Base-by-base conservation (phyloP, 2,888 invertebrate genomes). In the Chrysina gloriosa region DNA sequence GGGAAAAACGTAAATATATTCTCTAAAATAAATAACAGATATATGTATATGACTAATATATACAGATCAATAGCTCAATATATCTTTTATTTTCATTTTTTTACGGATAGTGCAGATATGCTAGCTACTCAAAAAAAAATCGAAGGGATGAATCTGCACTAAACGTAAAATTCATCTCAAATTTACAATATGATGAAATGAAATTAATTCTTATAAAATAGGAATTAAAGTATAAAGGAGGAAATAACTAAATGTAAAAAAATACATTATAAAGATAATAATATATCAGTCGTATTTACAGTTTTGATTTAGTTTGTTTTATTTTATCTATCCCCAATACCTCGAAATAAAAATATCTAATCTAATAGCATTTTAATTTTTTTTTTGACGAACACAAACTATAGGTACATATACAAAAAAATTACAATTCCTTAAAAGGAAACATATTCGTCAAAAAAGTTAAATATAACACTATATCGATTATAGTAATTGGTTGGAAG, bases 11-110 rank as follows among this genome's bases (percentile, higher is more conserved):
- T 45, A 45, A 31, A 31, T 11, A 50, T 25, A 42, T 61, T 42
- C 29, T 61, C 42, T 61, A 61, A 61, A 61, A 61, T 61, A 61
- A 61, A 61, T 61, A 61, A 61, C 39, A 61, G 21, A 21, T 58
- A 58, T 61, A 65, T 39, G 21, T 11, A 47, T 50, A 50, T 36
- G 16, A 42, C 19, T 42, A 39, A 39, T 50, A 50, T 65, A 65
- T 65, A 50, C 50, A 50, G 16, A 52, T 50, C 39, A 65, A 52
- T 48, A 11, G n/a, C 29, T 39, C 21, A 25, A 23, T 27, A 21
- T 25, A 11, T 56, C 47, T 29, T 29, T 31, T 63, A n/a, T 47
- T 47, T 63, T 36, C 16, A 19, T 21, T 21, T 34, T n/a, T 25
- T 63, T 50, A 52, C 64, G 52, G 39, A 25, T 65, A 52, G 48